Base-by-base conservation (phyloP, 2,888 invertebrate species). In the Sinelater perroti region DNA sequence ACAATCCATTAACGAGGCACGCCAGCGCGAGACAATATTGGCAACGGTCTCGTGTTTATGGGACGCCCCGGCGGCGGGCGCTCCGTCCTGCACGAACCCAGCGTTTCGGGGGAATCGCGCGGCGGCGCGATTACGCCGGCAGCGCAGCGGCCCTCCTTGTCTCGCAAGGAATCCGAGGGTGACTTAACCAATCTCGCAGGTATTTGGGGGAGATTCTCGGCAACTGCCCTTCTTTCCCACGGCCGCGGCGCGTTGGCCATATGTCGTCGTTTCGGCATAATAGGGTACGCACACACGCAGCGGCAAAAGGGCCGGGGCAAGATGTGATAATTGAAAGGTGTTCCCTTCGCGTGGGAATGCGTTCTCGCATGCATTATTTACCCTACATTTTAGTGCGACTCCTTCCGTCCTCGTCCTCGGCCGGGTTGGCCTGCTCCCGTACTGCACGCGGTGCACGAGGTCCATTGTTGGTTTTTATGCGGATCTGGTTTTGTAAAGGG, bases 241-340 rank as follows among this genome's bases (percentile, higher is more conserved):
- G 72, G 66, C 69, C 55, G 66, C 56, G 61, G 63, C 67, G 67
- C 72, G 71, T 70, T 70, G 65, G 66, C 74, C 74, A 74, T 72
- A 74, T 74, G 74, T 73, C 72, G 72, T 67, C 59, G 50, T 71
- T 66, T 68, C 66, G 67, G 57, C 61, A 61, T 55, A 58, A 52
- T 59, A 61, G 49, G 56, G 62, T 42, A 53, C 52, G 58, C 57
- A 54, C 44, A 54, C 47, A 46, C 47, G 35, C 18, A 13, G 54
- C 52, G 36, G 47, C 46, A 59, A 60, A 62, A 60, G 51, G 56
- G 40, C 53, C 56, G 55, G 46, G 61, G 61, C 59, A 54, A 56
- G 54, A 61, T 53, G 60, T 53, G 60, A 56, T 60, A 60, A 63
- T 63, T 61, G 60, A 60, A 63, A 63, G 63, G 63, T 63, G 63